Evolutionary conservation across 2,888 invertebrate species (phyloP).

Genomic region (Melangyna quadrimaculata): DNA sequence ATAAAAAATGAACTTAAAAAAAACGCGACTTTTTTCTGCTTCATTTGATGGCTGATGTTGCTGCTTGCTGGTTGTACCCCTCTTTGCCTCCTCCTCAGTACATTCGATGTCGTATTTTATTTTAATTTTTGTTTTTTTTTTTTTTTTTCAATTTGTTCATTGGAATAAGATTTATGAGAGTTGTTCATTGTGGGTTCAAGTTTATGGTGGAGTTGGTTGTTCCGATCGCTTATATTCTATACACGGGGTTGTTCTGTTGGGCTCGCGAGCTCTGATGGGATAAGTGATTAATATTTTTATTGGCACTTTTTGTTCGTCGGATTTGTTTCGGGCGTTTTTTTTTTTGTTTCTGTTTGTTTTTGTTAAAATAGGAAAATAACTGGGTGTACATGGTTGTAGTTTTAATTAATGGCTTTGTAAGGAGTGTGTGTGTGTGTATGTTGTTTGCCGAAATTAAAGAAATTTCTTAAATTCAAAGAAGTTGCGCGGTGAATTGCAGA

Average conservation of each 20-base stretch:
- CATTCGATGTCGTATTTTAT: constrained; percentile 45
- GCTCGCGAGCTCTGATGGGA: constrained; percentile 47
- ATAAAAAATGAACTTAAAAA: constrained; percentile 13
- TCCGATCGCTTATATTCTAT: constrained; percentile 43
- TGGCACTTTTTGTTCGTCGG: constrained; percentile 70
- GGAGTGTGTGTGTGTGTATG: neutral
- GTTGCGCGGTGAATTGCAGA: constrained; percentile 6
- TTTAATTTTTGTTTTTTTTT: constrained; percentile 39
- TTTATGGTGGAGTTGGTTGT: constrained; percentile 70
- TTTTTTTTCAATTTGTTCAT: constrained; percentile 69
- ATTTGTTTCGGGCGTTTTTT: constrained; percentile 59
- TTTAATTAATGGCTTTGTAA: constrained; percentile 48
- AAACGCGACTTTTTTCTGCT: constrained; percentile 56
- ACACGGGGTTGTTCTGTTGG: constrained; percentile 43
- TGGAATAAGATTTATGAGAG: constrained; percentile 67
- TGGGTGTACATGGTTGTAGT: constrained; percentile 54
- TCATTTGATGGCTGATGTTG: constrained; percentile 71
- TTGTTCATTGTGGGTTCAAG: constrained; percentile 71
- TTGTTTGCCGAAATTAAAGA: constrained; percentile 25
- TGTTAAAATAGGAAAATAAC: constrained; percentile 39
- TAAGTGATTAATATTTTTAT: constrained; percentile 72
- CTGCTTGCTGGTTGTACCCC: constrained; percentile 21
- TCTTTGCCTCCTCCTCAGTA: constrained; percentile 25
- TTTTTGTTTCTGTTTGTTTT: constrained; percentile 26
- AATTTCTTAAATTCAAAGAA: constrained; percentile 1